Evolutionary conservation across 2,797 vertebrate species (phyloP).

Genomic region (Oryzias sinensis): DNA sequence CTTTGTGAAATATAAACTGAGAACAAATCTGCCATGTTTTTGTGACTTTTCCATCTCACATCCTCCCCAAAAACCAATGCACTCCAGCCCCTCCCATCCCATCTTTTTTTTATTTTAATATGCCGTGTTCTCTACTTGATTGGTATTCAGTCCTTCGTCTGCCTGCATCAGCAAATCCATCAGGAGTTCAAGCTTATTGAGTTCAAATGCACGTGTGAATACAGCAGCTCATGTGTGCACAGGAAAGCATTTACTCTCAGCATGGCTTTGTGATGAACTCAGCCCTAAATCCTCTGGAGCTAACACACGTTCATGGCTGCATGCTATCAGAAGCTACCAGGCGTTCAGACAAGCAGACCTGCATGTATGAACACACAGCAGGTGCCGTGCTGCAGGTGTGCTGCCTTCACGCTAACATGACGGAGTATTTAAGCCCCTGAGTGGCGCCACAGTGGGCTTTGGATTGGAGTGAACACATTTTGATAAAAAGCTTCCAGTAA

Average conservation of each 20-base stretch:
- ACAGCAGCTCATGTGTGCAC: background rate
- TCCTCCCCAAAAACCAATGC: background rate
- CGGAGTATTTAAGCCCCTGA: conserved; percentile 16
- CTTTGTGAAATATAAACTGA: conserved; percentile 43
- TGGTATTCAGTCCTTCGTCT: conserved; percentile 29
- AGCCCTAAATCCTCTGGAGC: conserved; percentile 11
- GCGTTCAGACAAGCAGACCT: conserved; percentile 4
- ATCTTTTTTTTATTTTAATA: conserved; percentile 18
- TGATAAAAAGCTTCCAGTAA: background rate
- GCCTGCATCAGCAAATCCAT: conserved; percentile 9
- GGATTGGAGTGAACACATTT: conserved; percentile 16
- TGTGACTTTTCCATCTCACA: conserved; percentile 35
- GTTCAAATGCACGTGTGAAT: conserved; percentile 5
- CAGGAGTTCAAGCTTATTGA: conserved; percentile 13
- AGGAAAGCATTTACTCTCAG: background rate
- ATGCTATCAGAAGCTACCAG: conserved; percentile 25
- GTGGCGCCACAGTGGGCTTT: conserved; percentile 9
- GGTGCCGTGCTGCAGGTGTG: conserved; percentile 7
- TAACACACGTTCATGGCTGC: conserved; percentile 10
- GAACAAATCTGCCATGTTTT: conserved; percentile 42
- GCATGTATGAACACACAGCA: conserved; percentile 23
- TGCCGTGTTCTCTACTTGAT: conserved; percentile 34
- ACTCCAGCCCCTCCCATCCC: background rate
- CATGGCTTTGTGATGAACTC: conserved; percentile 17
- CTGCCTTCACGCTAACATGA: conserved; percentile 10